These are phyloP conservation scores for Laterallus jamaicensis DNA, from an alignment of 2,113 vertebrate species.

Conservation along the genomic window DNA sequence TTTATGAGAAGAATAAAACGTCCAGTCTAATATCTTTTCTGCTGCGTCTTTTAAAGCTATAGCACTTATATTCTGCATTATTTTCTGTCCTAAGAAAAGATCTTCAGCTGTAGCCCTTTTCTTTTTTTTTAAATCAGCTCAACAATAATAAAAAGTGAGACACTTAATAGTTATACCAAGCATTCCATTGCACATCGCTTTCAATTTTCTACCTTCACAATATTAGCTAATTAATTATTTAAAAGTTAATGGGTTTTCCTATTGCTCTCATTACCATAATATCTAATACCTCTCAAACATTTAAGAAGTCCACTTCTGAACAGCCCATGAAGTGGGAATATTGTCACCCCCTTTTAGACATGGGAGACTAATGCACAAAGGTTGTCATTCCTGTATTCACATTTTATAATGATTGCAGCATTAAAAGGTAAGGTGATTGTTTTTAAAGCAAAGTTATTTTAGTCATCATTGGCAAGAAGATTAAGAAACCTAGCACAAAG, in stretches of 20 bases:
- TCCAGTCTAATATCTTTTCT: not conserved
- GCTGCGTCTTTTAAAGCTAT: not conserved
- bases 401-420: not conserved
- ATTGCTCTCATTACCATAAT: slow-evolving; percentile 12
- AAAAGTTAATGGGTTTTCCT: slow-evolving; percentile 46
- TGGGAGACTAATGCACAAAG: not conserved
- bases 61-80: not conserved
- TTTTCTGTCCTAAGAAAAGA: slow-evolving; percentile 14
- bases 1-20: not conserved
- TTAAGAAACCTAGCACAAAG: not conserved
- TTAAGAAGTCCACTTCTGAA: slow-evolving; percentile 3
- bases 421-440: not conserved
- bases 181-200: not conserved
- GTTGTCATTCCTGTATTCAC: not conserved
- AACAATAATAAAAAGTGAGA: not conserved
- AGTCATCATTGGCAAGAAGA: not conserved
- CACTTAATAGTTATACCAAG: not conserved
- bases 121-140: not conserved
- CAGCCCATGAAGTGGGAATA: not conserved
- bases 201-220: slow-evolving; percentile 38
- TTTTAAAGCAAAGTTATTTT: slow-evolving; percentile 8
- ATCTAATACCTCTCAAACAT: slow-evolving; percentile 4
- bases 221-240: slow-evolving; percentile 62
- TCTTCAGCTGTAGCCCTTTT: not conserved
- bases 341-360: not conserved